phyloP scores from a whole-genome alignment of 2,113 vertebrate genomes.

The Pelecanus crispus region DNA sequence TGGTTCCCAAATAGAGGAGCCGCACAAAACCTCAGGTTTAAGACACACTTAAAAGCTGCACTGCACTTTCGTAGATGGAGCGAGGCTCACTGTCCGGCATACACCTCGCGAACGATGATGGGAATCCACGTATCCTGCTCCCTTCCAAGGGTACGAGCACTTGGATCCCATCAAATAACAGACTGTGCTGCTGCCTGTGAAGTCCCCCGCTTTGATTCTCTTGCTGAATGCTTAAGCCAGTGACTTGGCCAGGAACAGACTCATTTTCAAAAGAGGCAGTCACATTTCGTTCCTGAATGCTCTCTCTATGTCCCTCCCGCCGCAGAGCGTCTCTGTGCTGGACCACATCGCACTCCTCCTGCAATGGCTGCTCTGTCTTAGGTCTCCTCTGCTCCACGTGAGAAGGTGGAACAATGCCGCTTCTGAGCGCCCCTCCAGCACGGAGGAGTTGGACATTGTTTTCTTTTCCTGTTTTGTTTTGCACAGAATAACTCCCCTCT shows the following conservation, averaged over 20 bases:
- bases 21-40: not conserved
- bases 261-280: not conserved
- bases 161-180: not conserved
- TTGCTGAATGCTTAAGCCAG: not conserved
- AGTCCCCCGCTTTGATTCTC: not conserved
- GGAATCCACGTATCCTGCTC: not conserved
- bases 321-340: not conserved
- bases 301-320: not conserved
- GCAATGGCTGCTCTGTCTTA: not conserved
- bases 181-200: not conserved
- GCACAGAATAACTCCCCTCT: not conserved
- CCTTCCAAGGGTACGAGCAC: not conserved
- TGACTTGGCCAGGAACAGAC: not conserved
- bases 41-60: not conserved
- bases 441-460: not conserved
- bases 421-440: not conserved
- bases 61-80: not conserved
- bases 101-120: accelerated
- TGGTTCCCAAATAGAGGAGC: not conserved
- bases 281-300: not conserved
- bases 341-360: not conserved
- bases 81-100: not conserved
- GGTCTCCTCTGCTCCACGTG: not conserved
- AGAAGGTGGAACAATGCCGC: slow-evolving; percentile 14
- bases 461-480: slow-evolving; percentile 59